Evolutionary conservation across 2,888 invertebrate genomes (phyloP).

Genomic region (Ypsolopha sequella): DNA sequence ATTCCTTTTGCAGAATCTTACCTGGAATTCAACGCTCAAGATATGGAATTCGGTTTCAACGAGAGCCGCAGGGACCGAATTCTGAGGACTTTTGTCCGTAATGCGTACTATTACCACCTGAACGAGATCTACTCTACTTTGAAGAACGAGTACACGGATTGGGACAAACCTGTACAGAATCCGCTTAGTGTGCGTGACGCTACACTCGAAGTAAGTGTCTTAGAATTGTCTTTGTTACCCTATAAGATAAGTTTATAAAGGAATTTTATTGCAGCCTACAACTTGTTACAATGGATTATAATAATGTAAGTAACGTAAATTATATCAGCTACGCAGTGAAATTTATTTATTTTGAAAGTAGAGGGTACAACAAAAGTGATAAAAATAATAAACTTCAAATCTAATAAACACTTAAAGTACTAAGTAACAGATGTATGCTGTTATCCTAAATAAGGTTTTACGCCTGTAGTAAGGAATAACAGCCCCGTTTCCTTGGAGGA

Average conservation of each 20-base stretch:
- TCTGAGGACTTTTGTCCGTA: constrained; percentile 91
- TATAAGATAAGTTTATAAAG: background rate
- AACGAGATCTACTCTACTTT: constrained; percentile 95
- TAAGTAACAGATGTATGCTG: too few relatives aligned
- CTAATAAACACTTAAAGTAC: too few relatives aligned
- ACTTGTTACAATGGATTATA: background rate
- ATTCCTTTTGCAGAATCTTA: constrained; percentile 75
- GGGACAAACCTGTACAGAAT: constrained; percentile 91
- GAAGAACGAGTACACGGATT: constrained; percentile 96
- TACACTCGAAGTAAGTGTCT: constrained; percentile 73
- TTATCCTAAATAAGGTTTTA: too few relatives aligned
- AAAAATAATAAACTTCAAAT: too few relatives aligned
- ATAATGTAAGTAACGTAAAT: background rate
- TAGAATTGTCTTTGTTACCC: constrained; percentile 1
- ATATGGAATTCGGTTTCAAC: constrained; percentile 92
- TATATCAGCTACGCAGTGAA: background rate
- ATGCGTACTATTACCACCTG: constrained; percentile 94
- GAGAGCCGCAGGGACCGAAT: constrained; percentile 89
- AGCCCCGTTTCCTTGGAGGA: too few relatives aligned
- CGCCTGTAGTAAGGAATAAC: too few relatives aligned
- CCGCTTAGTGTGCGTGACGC: constrained; percentile 89
- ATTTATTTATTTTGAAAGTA: too few relatives aligned
- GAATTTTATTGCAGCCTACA: too few relatives aligned
- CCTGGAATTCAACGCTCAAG: constrained; percentile 84
- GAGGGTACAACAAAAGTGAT: too few relatives aligned